Evolutionary conservation across 2,113 vertebrate genomes (phyloP).

Genomic region (Mohoua ochrocephala): DNA sequence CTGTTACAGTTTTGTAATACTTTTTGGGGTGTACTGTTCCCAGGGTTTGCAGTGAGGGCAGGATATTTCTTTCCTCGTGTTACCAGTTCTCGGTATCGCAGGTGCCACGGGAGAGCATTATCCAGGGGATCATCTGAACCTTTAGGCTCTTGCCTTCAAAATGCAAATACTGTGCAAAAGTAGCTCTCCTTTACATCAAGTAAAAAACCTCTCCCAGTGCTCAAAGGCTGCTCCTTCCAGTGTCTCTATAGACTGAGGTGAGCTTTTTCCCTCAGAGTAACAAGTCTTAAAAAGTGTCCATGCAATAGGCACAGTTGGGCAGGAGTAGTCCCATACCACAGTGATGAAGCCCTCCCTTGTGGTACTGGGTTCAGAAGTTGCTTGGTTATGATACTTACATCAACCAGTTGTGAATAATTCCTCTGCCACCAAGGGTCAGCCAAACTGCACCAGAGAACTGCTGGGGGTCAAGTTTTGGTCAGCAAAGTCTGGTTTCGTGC

Average conservation of each 20-base stretch:
- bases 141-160: not conserved
- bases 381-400: not conserved
- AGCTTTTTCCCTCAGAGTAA: not conserved
- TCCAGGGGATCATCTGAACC: not conserved
- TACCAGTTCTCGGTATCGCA: not conserved
- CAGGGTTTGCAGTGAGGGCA: not conserved
- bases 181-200: not conserved
- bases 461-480: not conserved
- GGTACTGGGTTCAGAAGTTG: rapidly evolving
- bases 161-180: not conserved
- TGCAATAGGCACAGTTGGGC: rapidly evolving
- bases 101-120: not conserved
- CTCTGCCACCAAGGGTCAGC: not conserved
- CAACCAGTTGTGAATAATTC: not conserved
- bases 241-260: not conserved
- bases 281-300: not conserved
- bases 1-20: not conserved
- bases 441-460: not conserved
- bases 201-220: rapidly evolving
- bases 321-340: not conserved
- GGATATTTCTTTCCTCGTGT: not conserved
- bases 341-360: not conserved
- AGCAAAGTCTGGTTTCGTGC: not conserved
- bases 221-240: not conserved
- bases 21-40: not conserved